Evolutionary conservation across 2,888 invertebrate genomes (phyloP).

Genomic region (Pilophorus perplexus): DNA sequence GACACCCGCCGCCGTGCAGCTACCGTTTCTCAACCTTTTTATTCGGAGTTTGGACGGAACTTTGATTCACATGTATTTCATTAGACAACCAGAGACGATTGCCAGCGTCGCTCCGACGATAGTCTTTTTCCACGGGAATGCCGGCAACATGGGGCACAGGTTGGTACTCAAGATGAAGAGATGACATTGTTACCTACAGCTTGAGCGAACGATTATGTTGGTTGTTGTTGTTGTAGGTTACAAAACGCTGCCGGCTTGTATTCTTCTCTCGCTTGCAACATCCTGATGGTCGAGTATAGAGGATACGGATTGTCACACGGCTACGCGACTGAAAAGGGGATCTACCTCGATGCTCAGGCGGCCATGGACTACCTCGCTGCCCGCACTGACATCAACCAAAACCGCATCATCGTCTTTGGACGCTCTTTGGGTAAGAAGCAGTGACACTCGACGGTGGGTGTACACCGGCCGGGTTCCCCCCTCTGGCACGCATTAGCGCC

Average conservation of each 20-base stretch:
- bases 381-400: slow-evolving; percentile 77
- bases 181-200: too few species aligned
- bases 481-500: too few species aligned
- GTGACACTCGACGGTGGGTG: too few species aligned
- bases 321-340: slow-evolving; percentile 78
- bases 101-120: slow-evolving; percentile 75
- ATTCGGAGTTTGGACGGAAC: slow-evolving; percentile 74
- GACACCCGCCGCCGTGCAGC: slow-evolving; percentile 77
- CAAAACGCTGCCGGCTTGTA: slow-evolving; percentile 85
- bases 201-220: too few species aligned
- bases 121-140: slow-evolving; percentile 92
- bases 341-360: slow-evolving; percentile 83
- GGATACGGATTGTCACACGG: slow-evolving; percentile 93
- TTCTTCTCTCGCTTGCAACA: slow-evolving; percentile 76
- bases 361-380: slow-evolving; percentile 80
- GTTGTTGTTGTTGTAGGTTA: slow-evolving; percentile 61
- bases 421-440: slow-evolving; percentile 79
- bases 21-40: slow-evolving; percentile 81
- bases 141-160: slow-evolving; percentile 94
- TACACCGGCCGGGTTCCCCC: too few species aligned
- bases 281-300: slow-evolving; percentile 90
- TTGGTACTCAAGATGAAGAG: slow-evolving; percentile 49
- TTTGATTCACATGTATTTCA: slow-evolving; percentile 76
- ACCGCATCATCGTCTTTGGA: slow-evolving; percentile 85
- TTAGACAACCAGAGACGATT: slow-evolving; percentile 68